A percentile compares a stretch with the other conserved stretches of the same genome.
Evolutionary conservation across 2,888 invertebrate genomes (phyloP).

Genomic region (Drosophila nr. fundita): DNA sequence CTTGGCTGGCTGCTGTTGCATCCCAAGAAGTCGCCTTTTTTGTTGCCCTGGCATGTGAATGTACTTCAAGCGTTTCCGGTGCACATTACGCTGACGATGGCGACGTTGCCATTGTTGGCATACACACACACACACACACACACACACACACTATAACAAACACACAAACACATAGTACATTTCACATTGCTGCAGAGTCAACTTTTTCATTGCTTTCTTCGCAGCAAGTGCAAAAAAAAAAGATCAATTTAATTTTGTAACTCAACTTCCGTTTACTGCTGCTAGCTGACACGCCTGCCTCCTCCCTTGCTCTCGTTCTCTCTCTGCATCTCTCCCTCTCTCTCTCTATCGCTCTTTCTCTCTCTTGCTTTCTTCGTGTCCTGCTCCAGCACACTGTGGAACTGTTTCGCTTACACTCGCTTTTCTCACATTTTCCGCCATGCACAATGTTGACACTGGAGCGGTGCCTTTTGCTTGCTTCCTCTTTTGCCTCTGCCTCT

Average conservation of each 20-base stretch:
- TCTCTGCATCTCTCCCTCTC: neutral
- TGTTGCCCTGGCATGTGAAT: conserved; percentile 76
- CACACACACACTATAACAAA: neutral
- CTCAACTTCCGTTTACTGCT: conserved; percentile 77
- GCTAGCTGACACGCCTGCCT: conserved; percentile 55
- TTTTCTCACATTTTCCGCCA: conserved; percentile 70
- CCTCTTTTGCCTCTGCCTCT: conserved; percentile 16
- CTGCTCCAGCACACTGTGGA: conserved; percentile 22
- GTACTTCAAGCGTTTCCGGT: conserved; percentile 82
- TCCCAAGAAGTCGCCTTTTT: conserved; percentile 43
- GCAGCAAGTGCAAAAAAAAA: conserved; percentile 45
- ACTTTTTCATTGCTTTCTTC: conserved; percentile 50
- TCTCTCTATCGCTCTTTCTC: neutral
- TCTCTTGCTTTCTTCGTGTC: conserved; percentile 7
- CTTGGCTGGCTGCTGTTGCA: conserved; percentile 62
- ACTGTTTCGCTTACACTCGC: conserved; percentile 48
- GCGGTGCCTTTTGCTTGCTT: conserved; percentile 59
- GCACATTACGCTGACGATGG: conserved; percentile 71
- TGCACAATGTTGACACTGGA: conserved; percentile 77
- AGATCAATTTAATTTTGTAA: conserved; percentile 81
- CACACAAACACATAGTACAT: neutral
- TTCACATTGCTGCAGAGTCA: conserved; percentile 45
- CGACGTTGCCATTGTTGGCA: conserved; percentile 72
- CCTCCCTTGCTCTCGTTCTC: neutral
- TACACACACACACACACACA: conserved; percentile 11